Conservation (phyloP, 2,113 vertebrate genomes). For the Octodon degus region DNA sequence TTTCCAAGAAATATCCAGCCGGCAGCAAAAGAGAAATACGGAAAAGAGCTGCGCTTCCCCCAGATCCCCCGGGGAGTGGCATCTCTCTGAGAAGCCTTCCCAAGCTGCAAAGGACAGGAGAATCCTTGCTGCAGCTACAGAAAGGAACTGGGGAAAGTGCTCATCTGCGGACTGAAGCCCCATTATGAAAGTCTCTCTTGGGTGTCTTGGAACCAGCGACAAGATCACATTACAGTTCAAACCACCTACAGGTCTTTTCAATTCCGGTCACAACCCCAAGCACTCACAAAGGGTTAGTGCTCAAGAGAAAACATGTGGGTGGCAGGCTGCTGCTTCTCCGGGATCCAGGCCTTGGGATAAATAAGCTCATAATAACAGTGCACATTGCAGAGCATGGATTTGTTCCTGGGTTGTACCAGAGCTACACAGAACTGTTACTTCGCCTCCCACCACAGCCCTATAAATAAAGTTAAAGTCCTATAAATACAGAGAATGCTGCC, state of each 20-base stretch:
- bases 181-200: background rate
- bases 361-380: background rate
- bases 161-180: background rate
- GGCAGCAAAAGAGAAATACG: too few species aligned
- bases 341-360: background rate
- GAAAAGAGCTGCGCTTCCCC: background rate
- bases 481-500: background rate
- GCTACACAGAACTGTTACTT: background rate
- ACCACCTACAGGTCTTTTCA: background rate
- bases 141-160: background rate
- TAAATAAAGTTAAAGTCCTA: background rate
- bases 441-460: background rate
- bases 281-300: too few species aligned
- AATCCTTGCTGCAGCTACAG: too few species aligned
- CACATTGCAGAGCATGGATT: background rate
- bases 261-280: background rate
- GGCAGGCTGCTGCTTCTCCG: background rate
- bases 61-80: background rate
- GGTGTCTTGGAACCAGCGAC: background rate
- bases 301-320: background rate
- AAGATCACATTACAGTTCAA: background rate
- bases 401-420: accelerated
- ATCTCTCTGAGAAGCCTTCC: background rate
- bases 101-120: accelerated
- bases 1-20: background rate